phyloP scores from a whole-genome alignment of 2,888 invertebrate genomes.

The Yponomeuta sedellus region DNA sequence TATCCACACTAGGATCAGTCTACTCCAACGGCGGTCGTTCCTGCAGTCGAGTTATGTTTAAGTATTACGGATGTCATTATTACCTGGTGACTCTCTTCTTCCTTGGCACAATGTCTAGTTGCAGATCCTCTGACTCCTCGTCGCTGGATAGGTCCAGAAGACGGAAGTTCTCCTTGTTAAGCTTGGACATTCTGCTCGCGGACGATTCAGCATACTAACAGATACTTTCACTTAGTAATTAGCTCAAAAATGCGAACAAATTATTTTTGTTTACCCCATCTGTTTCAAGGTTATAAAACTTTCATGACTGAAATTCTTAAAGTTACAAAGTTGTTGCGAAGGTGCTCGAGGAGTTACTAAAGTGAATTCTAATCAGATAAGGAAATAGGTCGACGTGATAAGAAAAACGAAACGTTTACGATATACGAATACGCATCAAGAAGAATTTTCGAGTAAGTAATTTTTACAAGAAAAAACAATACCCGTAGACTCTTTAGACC shows the following conservation, averaged over 20 bases:
- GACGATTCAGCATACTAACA: constrained; percentile 49
- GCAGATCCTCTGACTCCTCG: constrained; percentile 77
- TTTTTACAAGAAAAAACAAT: not conserved
- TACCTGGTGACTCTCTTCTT: constrained; percentile 77
- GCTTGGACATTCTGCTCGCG: constrained; percentile 55
- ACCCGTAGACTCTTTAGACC: too few species aligned
- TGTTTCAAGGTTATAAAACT: constrained; percentile 12
- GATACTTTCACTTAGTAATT: not conserved
- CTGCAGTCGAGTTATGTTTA: not conserved
- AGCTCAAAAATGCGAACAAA: not conserved
- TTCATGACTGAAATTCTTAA: not conserved
- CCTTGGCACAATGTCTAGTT: constrained; percentile 76
- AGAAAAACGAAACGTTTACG: too few species aligned
- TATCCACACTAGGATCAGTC: too few species aligned
- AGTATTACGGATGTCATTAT: not conserved
- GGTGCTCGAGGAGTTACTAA: not conserved
- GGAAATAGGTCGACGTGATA: not conserved
- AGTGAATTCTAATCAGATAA: not conserved
- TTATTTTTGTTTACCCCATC: constrained; percentile 6
- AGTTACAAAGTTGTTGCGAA: not conserved
- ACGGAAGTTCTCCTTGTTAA: constrained; percentile 79
- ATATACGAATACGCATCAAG: too few species aligned
- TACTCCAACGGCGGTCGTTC: too few species aligned
- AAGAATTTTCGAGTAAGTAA: too few species aligned
- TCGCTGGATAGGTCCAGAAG: constrained; percentile 78